Evolutionary conservation across 2,888 invertebrate genomes (phyloP), one percentile per base, ranked within the genome.

Genomic region (Eupeodes luniger): DNA sequence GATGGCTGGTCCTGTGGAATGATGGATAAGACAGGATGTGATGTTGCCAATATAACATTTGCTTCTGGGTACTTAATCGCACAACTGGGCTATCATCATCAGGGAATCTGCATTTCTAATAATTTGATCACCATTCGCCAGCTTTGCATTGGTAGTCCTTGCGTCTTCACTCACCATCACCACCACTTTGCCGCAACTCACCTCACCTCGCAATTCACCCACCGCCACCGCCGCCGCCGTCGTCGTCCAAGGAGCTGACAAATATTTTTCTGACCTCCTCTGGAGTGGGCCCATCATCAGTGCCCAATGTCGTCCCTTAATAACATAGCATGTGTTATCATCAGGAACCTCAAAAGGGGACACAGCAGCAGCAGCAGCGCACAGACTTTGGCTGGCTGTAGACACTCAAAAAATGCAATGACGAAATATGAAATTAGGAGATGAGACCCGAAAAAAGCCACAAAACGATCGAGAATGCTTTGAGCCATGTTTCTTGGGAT

Each of bases 281-380:
- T 34, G 62, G 57, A 81, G 81, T 59, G 59, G 59, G 57, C 69
- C 51, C 51, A 53, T 51, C 64, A 67, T 66, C 74, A 61, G 55
- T 84, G 93, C 91, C 91, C 92, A 91, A 91, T 93, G 93, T 93
- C 92, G 92, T 92, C 93, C 92, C 92, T 92, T 93, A 93, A 93
- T 93, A 93, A 93, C 91, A 92, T 91, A 91, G 91, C 93, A 91
- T 84, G 89, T 88, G 84, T 85, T 84, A 66, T 57, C 72, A 36
- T 55, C 64, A 14, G 78, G 12, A 49, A 34, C 27, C 3, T 36
- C 34, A 9, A 49, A 19, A 49, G 70, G 16, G 19, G 59, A 66
- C 57, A 77, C 9, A 7, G 9, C 9, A 40, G 40, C 7, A 40
- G 40, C 40, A 27, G 27, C 27, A 27, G 40, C 9, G 40, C 40